These are phyloP conservation scores for Apostichopus californicus DNA, from an alignment of 35 echinoderm and acorn worm genomes.

Conservation along the genomic window DNA sequence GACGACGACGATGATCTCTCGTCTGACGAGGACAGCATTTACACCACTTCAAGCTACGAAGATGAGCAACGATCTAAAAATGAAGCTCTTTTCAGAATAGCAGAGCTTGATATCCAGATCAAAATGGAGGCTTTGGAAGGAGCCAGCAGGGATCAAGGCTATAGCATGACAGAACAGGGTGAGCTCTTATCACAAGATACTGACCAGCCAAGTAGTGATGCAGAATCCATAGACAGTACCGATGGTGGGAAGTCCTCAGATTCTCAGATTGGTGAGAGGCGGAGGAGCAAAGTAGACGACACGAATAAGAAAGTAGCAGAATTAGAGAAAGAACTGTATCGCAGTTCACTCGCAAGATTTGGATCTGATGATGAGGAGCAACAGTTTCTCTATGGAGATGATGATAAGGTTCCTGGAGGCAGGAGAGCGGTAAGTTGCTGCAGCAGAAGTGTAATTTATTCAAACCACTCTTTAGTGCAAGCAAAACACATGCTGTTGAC, in stretches of 20 bases:
- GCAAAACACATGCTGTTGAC: not conserved
- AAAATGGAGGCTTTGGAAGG: not conserved
- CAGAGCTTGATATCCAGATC: not conserved
- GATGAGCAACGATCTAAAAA: conserved; percentile 41
- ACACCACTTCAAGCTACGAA: conserved; percentile 42
- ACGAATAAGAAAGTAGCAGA: not conserved
- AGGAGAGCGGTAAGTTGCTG: not conserved
- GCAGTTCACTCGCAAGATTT: not conserved
- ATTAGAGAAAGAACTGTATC: conserved; percentile 8
- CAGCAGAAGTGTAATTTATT: not conserved
- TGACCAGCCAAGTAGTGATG: conserved; percentile 1
- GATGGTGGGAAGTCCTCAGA: not conserved
- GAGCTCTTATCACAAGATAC: not conserved
- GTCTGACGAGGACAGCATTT: conserved; percentile 16
- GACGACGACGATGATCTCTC: conserved; percentile 36
- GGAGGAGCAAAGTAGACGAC: not conserved
- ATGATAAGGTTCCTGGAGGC: not conserved
- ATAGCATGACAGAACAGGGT: too few relatives aligned
- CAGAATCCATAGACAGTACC: not conserved
- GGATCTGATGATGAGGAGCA: not conserved
- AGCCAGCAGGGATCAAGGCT: not conserved
- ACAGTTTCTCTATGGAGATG: not conserved
- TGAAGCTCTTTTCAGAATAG: conserved; percentile 19
- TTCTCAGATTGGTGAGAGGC: not conserved
- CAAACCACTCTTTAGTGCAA: not conserved